A percentile compares a stretch with the other conserved stretches of the same genome.
These are phyloP conservation scores for Melierax canorus DNA, from an alignment of 2,113 vertebrate species.

Conservation along the genomic window DNA sequence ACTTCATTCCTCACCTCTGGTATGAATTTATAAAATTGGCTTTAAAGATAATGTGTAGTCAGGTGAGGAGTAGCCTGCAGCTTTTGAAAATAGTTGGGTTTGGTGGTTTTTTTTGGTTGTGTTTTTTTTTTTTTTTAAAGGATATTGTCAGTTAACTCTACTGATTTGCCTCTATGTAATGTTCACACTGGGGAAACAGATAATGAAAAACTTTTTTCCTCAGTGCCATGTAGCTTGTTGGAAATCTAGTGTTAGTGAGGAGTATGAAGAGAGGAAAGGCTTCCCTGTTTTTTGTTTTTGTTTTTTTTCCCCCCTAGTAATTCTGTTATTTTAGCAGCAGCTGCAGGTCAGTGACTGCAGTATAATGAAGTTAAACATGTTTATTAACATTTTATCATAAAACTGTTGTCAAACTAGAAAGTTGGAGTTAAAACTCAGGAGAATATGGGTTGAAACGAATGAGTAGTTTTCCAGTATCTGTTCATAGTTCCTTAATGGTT, in stretches of 20 bases:
- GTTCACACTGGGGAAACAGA: background rate
- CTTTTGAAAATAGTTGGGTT: background rate
- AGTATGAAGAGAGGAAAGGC: background rate
- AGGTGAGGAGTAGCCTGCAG: background rate
- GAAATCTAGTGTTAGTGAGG: background rate
- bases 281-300: background rate
- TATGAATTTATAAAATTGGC: background rate
- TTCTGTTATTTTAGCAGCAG: background rate
- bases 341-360: background rate
- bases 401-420: background rate
- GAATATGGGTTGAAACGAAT: background rate
- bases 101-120: background rate
- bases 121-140: background rate
- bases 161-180: background rate
- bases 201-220: background rate
- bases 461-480: background rate
- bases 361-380: background rate
- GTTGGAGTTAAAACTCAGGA: background rate
- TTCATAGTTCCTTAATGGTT: background rate
- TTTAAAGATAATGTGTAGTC: background rate
- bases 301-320: background rate
- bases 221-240: background rate
- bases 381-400: background rate
- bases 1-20: background rate
- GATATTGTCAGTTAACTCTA: background rate